phyloP scores from a whole-genome alignment of 2,797 vertebrate species.

The Cetoscarus ocellatus region DNA sequence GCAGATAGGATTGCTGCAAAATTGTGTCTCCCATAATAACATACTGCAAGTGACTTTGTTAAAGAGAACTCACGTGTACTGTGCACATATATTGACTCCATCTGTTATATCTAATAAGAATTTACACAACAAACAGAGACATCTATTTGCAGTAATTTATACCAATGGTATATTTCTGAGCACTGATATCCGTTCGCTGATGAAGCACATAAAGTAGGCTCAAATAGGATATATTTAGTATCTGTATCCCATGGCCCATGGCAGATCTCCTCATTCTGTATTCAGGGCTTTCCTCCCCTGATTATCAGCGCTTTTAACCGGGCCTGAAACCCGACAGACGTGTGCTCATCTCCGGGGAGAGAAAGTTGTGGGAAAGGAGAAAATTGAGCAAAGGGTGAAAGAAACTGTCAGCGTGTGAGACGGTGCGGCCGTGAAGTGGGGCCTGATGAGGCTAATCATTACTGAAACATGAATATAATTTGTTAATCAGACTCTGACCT shows the following conservation, averaged over 20 bases:
- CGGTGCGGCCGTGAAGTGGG: conserved; percentile 21
- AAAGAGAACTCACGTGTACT: no score
- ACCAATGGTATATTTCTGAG: no score
- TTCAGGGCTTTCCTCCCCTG: conserved; percentile 16
- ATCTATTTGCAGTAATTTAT: not conserved
- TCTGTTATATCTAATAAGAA: no score
- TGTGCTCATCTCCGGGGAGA: conserved; percentile 16
- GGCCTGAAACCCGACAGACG: conserved; percentile 31
- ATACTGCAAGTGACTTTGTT: no score
- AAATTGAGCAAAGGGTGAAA: not conserved
- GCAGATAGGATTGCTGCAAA: no score
- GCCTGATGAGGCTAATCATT: conserved; percentile 47
- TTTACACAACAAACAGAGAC: no score
- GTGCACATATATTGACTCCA: no score
- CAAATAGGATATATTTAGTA: not conserved
- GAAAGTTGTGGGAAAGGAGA: conserved; percentile 17
- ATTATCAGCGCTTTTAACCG: conserved; percentile 28
- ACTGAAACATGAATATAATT: conserved; percentile 66
- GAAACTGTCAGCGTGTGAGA: conserved; percentile 4
- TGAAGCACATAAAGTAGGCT: not conserved
- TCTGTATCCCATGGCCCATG: not conserved
- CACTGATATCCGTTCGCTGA: no score
- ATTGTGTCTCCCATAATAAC: no score
- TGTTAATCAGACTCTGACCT: conserved; percentile 62
- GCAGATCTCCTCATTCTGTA: conserved; percentile 24